Evolutionary conservation across 1,140 invertebrate genomes (phyloP).

Genomic region (Tetramorium alpestre): DNA sequence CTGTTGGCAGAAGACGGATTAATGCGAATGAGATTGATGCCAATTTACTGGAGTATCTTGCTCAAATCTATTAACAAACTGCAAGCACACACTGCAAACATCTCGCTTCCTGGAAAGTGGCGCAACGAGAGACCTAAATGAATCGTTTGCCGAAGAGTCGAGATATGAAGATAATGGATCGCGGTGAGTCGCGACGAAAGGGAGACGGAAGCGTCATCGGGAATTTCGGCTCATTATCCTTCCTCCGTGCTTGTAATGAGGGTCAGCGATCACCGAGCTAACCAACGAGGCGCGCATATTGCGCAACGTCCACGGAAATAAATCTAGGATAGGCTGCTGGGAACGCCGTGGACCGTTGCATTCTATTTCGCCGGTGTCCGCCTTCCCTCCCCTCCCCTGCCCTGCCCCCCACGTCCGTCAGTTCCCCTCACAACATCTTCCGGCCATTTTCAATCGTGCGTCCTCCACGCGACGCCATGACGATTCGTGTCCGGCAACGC

Average conservation of each 20-base stretch:
- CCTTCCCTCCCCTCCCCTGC: not conserved
- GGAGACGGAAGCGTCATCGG: not conserved
- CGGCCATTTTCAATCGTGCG: slow-evolving; percentile 73
- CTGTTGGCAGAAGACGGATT: not conserved
- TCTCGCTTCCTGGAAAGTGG: not conserved
- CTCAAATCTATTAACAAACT: not conserved
- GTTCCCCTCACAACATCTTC: slow-evolving; percentile 62
- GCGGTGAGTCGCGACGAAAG: not conserved
- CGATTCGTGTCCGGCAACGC: slow-evolving; percentile 49
- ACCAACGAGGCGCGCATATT: slow-evolving; percentile 59
- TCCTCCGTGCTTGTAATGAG: slow-evolving; percentile 57
- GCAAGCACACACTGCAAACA: no score
- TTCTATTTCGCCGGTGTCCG: slow-evolving; percentile 64
- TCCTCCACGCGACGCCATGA: slow-evolving; percentile 71
- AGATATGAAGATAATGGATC: not conserved
- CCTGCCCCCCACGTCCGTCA: not conserved
- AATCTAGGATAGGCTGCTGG: slow-evolving; percentile 79
- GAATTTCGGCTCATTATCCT: slow-evolving; percentile 65
- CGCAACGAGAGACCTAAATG: not conserved
- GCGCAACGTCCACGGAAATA: slow-evolving; percentile 79
- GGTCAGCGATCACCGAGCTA: slow-evolving; percentile 57
- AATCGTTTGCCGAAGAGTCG: not conserved
- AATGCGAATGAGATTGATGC: not conserved
- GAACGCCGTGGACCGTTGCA: slow-evolving; percentile 72
- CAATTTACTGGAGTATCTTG: not conserved